Evolutionary conservation across 2,888 invertebrate species (phyloP), one percentile per base, ranked within the genome.

Genomic region (Eilema griseolum): DNA sequence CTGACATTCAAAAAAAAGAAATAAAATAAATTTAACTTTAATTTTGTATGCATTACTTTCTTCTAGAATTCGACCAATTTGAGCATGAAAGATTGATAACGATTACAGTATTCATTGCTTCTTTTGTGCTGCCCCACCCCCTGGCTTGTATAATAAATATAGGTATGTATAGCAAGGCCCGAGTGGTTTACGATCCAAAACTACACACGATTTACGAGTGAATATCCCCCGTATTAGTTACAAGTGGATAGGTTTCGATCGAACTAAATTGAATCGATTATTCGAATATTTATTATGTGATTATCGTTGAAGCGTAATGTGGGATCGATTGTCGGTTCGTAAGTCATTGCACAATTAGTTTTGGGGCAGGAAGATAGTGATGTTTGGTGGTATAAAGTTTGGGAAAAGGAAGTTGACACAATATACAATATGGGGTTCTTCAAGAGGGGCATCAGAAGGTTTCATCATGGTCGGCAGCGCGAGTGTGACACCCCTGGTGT

Each of bases 161-260:
- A 65, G 61, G 56, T n/a, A 63, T 33, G 28, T 68, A 66, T 31
- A 41, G 24, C 66, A 71, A 69, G 81, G 81, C 81, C 74, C 81
- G 82, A 82, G 74, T 80, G 61, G 62, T 82, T 82, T 81, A 82
- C 82, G 80, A 82, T 66, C 80, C 76, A 80, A 81, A 82, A 82
- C 81, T 82, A 80, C 73, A 77, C 59, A 80, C 77, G 78, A 78
- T 82, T 82, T 80, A 82, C 78, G 76, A 80, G 71, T 68, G 62
- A 72, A 77, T 80, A 77, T 67, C 71, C 75, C 75, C 72, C 76
- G 68, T 78, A 81, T 81, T 81, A 82, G 82, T 82, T 76, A 82
- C 81, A 78, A 80, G 78, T 82, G 78, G 78, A 78, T 80, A 71
- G 77, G 61, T 82, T 82, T 71, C 73, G 81, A 82, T 82, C 72